phyloP scores from a whole-genome alignment of 2,888 invertebrate species.

The Temnothorax ravouxi region DNA sequence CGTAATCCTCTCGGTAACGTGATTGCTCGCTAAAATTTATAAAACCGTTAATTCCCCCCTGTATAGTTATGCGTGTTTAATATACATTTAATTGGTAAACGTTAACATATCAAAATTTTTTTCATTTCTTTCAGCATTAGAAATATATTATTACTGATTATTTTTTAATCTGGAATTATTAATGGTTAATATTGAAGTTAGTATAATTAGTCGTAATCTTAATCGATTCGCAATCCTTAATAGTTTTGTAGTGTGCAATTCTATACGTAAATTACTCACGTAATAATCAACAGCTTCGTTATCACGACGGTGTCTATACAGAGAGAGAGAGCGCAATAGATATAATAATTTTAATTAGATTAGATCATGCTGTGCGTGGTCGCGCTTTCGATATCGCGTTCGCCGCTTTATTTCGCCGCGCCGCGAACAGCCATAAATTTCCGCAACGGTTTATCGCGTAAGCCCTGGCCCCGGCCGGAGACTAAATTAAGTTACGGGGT shows the following conservation, averaged over 20 bases:
- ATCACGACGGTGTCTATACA: not conserved
- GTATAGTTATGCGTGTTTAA: not conserved
- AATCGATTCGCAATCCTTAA: not conserved
- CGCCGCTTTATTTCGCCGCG: conserved; percentile 10
- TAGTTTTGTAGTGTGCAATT: not conserved
- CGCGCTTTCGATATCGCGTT: conserved; percentile 10
- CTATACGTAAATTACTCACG: not conserved
- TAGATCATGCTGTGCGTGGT: not conserved
- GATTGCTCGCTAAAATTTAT: not conserved
- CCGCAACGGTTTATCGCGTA: conserved; percentile 44
- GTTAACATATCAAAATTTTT: not conserved
- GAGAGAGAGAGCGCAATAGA: no score
- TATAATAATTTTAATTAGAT: conserved; percentile 36
- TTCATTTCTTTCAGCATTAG: no score
- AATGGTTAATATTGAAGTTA: not conserved
- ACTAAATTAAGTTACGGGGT: conserved; percentile 56
- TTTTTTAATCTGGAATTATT: not conserved
- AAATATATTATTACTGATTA: not conserved
- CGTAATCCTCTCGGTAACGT: not conserved
- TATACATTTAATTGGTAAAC: not conserved
- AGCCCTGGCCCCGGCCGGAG: conserved; percentile 15
- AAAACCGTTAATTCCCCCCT: not conserved
- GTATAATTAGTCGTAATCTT: not conserved
- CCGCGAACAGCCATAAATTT: conserved; percentile 41
- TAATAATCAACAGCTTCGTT: not conserved